Evolutionary conservation across 2,797 vertebrate genomes (phyloP).

Genomic region (Diplodus puntazzo): DNA sequence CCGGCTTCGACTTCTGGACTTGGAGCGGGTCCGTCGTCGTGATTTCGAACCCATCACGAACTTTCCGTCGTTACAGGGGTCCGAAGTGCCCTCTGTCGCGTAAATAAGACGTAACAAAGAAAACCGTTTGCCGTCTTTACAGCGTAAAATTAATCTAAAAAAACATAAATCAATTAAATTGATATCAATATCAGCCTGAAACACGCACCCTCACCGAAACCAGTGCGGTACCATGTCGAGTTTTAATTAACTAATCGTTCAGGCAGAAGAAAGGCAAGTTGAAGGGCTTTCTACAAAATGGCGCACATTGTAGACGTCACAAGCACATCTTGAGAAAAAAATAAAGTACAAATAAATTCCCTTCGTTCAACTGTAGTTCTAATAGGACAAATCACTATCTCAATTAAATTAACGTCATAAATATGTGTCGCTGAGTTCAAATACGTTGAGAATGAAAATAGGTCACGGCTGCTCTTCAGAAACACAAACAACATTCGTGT

Average conservation of each 20-base stretch:
- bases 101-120: slow-evolving; percentile 69
- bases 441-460: slow-evolving; percentile 27
- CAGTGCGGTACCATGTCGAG: accelerated
- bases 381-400: accelerated
- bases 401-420: accelerated
- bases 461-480: slow-evolving; percentile 44
- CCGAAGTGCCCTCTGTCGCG: slow-evolving; percentile 66
- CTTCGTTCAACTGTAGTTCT: background rate
- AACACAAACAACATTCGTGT: slow-evolving; percentile 69
- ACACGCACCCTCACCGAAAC: accelerated
- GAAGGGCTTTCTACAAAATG: slow-evolving; percentile 19
- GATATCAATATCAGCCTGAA: accelerated
- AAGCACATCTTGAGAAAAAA: background rate
- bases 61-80: slow-evolving; percentile 34
- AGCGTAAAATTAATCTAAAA: background rate
- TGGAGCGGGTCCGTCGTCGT: slow-evolving; percentile 71
- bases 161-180: accelerated
- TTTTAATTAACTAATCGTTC: background rate
- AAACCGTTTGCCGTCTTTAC: accelerated
- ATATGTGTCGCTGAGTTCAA: background rate
- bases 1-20: slow-evolving; percentile 63
- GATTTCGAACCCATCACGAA: slow-evolving; percentile 76
- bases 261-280: slow-evolving; percentile 38
- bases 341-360: slow-evolving; percentile 15
- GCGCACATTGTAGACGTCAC: slow-evolving; percentile 51